Percentiles rank a stretch among this genome's conserved stretches.
Conservation (phyloP, 2,888 invertebrate species). For the Drosophila tripunctata region DNA sequence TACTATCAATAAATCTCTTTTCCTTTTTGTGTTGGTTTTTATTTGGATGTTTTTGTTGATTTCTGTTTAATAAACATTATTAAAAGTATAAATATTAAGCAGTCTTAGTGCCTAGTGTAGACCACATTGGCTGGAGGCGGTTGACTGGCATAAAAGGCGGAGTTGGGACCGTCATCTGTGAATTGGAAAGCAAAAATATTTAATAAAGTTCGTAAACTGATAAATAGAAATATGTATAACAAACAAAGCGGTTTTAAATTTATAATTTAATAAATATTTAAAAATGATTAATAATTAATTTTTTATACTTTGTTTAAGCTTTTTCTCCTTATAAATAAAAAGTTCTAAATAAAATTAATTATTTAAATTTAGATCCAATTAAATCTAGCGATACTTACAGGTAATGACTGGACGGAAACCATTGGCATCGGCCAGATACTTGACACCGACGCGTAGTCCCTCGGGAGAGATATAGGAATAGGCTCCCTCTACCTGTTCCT, state of each 20-base stretch:
- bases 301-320: too few relatives aligned
- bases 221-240: too few relatives aligned
- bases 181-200: constrained; percentile 7
- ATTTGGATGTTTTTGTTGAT: neutral
- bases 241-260: too few relatives aligned
- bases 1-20: neutral
- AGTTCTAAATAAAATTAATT: neutral
- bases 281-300: too few relatives aligned
- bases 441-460: constrained; percentile 78
- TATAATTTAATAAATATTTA: too few relatives aligned
- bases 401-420: constrained; percentile 80
- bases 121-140: constrained; percentile 72
- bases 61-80: neutral
- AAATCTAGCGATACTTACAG: constrained; percentile 71
- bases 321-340: too few relatives aligned
- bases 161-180: constrained; percentile 75
- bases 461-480: constrained; percentile 81
- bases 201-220: too few relatives aligned
- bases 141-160: constrained; percentile 60
- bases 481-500: constrained; percentile 77
- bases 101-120: constrained; percentile 52
- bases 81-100: neutral
- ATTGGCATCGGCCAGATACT: constrained; percentile 80
- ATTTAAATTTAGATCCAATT: too few relatives aligned
- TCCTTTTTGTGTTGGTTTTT: constrained; percentile 7